A percentile compares a stretch with the other conserved stretches of the same genome.
Evolutionary conservation across 2,888 invertebrate species (phyloP).

Genomic region (Dioctria rufipes): DNA sequence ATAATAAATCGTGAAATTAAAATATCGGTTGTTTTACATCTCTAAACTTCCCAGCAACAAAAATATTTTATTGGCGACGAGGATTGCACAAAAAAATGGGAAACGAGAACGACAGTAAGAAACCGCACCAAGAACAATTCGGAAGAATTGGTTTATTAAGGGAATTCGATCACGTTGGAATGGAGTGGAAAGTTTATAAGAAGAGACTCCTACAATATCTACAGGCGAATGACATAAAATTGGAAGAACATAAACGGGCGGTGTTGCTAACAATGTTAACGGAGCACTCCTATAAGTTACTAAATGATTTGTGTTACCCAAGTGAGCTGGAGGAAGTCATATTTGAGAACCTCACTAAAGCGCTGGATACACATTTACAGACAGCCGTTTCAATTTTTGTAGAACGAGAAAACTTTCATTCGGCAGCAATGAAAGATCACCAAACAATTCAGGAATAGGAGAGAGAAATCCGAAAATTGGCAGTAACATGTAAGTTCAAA

Average conservation of each 20-base stretch:
- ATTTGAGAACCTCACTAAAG: not conserved
- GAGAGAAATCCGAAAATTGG: not conserved
- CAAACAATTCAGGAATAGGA: no score
- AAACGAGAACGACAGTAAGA: no score
- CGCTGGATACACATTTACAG: no score
- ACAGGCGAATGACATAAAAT: conserved; percentile 12
- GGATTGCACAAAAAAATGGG: no score
- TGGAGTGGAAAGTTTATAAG: conserved; percentile 33
- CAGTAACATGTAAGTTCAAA: conserved; percentile 10
- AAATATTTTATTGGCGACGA: no score
- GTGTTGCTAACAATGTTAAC: conserved; percentile 1
- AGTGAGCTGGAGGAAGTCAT: not conserved
- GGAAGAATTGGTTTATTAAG: not conserved
- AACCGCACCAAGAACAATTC: no score
- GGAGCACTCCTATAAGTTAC: conserved; percentile 17
- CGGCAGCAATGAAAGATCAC: not conserved
- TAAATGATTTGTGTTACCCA: conserved; percentile 13
- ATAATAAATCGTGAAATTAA: no score
- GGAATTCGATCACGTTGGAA: conserved; percentile 42
- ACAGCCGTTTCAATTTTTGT: no score
- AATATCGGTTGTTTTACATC: no score
- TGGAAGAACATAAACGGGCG: conserved; percentile 19
- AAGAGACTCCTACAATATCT: conserved; percentile 35
- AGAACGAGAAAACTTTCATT: not conserved
- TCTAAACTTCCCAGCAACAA: no score